Conservation (phyloP, 2,797 vertebrate genomes). For the Naso thynnoides region DNA sequence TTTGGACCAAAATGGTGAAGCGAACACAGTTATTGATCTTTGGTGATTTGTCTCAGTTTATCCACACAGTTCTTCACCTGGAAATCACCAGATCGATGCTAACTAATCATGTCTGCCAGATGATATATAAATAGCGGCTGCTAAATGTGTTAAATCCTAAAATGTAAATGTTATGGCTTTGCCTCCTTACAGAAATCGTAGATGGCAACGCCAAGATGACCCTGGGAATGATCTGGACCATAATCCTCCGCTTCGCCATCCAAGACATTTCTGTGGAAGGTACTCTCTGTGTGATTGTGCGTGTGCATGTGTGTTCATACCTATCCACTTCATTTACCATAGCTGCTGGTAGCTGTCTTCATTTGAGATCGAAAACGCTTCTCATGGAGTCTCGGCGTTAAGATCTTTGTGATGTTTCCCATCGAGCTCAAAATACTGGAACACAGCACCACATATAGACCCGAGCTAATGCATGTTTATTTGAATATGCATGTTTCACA, state of each 20-base stretch:
- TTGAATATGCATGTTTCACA: conserved; percentile 38
- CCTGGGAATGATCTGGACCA: conserved; percentile 99
- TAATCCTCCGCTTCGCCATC: conserved; percentile 99
- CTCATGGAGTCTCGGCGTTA: conserved; percentile 24
- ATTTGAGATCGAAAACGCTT: conserved; percentile 58
- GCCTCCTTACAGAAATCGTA: conserved; percentile 90
- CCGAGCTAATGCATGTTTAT: background rate
- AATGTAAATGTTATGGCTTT: background rate
- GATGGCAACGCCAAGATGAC: conserved; percentile 99
- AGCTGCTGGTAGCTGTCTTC: conserved; percentile 31
- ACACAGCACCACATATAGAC: conserved; percentile 10
- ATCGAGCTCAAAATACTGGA: background rate
- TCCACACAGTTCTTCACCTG: background rate
- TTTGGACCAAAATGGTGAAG: background rate
- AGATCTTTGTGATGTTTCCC: conserved; percentile 31
- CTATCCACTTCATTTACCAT: conserved; percentile 31
- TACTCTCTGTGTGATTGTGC: conserved; percentile 43
- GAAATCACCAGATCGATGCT: background rate
- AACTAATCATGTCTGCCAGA: background rate
- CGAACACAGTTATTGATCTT: too few relatives aligned
- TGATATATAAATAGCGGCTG: background rate
- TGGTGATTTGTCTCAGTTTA: too few relatives aligned
- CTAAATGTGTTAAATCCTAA: background rate
- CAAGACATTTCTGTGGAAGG: conserved; percentile 98
- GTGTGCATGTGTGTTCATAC: conserved; percentile 27